Evolutionary conservation across 2,113 vertebrate species (phyloP), one percentile per base, ranked within the genome.

Genomic region (Tachuris rubrigastra): DNA sequence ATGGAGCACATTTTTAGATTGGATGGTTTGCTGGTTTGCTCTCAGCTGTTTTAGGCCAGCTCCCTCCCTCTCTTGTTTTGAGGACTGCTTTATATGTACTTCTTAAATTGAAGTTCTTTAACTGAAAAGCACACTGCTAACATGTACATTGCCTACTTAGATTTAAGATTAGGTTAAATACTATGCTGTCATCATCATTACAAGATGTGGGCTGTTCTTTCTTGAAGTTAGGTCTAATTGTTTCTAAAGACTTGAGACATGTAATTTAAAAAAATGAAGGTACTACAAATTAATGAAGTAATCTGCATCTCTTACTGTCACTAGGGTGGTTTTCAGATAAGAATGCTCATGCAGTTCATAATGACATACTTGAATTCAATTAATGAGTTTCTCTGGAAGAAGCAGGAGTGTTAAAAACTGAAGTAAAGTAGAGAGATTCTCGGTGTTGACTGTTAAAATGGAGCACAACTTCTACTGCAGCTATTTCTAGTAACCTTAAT

Each of bases 81-180:
- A 92, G 87, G 33, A 47, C 47, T 1, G 2, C 31, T 59, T 15
- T 71, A 24, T 93, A 55, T 59, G 24, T 77, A 14, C 60, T 95
- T 79, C 30, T 73, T 42, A 47, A 90, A 71, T 14, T 67, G 37
- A 53, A 85, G 39, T 52, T 80, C 60, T 82, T 91, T 24, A 68
- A 50, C 63, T 63, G 62, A 86, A 83, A 68, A 90, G 50, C 33
- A 53, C 0, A 1, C n/a, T 76, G 53, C 41, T 91, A 59, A 41
- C 10, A 4, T 53, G 60, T 76, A 62, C 37, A 24, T 71, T 88
- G 39, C 28, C 21, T 73, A 52, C 80, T 90, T 90, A 88, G 15
- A 44, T 78, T 73, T 52, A 87, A 90, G 90, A 60, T 73, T 46
- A 80, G 56, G 33, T 94, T 96, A 96, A 97, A 93, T 97, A 90